Evolutionary conservation across 2,888 invertebrate genomes (phyloP), one percentile per base, ranked within the genome.

Genomic region (Epiperipatus broadwayi): DNA sequence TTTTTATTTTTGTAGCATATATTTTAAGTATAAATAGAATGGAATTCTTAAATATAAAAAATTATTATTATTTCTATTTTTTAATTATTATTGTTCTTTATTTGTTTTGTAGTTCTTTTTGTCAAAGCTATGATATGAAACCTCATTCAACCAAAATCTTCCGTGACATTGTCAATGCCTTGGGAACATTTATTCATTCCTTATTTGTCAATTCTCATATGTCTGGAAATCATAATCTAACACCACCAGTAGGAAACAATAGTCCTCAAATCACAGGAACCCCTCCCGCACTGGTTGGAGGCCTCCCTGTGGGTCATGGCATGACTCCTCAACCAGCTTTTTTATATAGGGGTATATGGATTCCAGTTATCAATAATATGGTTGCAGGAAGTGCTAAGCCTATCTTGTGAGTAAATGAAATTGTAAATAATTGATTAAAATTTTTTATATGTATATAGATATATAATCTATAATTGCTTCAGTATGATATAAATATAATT

Each of bases 61-160:
- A n/a, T n/a, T n/a, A n/a, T n/a, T n/a, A n/a, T n/a, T n/a, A n/a
- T n/a, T n/a, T n/a, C 21, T 7, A 15, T 10, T 29, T 21, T 25
- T 10, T 43, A 12, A 33, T n/a, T 29, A 20, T 34, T 28, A 3
- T 46, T 20, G 39, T 5, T 22, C 21, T 30, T 35, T 21, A 41
- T 21, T 41, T 37, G 49, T 48, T 37, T 41, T 48, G 39, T 36
- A 62, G 60, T 36, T 80, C 81, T 35, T 89, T 95, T 63, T 91
- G 93, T 60, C 73, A 78, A 57, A 84, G 81, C 47, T 97, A 95
- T 58, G 95, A 97, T 63, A 73, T 91, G 61, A 83, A 85, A 55
- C 80, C 81, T 8, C 63, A 66, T 44, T 61, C 65, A 3, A 63
- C 65, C 2, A 65, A 66, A 48, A 61, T 69, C 35, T 60, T 93